Conservation (phyloP, 2,888 invertebrate genomes). For the Nemotelus pantherinus region DNA sequence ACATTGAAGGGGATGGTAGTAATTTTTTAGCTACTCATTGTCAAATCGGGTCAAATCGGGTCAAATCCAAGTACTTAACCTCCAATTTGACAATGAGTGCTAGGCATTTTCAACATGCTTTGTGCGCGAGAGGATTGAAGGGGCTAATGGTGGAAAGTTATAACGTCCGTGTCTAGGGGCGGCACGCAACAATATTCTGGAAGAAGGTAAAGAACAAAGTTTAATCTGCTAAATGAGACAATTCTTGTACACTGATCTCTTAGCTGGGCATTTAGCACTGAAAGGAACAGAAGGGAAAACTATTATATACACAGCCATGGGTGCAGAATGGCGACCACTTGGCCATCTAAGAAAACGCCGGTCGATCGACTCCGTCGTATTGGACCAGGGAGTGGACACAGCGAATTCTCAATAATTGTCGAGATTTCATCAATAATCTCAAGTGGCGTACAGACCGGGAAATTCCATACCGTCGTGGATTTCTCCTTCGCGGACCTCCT, state of each 20-base stretch:
- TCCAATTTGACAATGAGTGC: too few species aligned
- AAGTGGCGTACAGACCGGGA: constrained; percentile 91
- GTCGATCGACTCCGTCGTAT: constrained; percentile 87
- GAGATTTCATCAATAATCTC: constrained; percentile 89
- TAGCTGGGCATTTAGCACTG: constrained; percentile 61
- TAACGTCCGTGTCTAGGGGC: too few species aligned
- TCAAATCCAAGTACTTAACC: too few species aligned
- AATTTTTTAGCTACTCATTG: too few species aligned
- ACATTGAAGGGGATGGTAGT: too few species aligned
- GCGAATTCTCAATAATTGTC: constrained; percentile 82
- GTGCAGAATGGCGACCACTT: constrained; percentile 96
- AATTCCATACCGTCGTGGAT: constrained; percentile 72
- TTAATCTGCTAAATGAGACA: background rate
- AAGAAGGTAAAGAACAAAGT: constrained; percentile 76
- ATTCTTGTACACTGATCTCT: constrained; percentile 27
- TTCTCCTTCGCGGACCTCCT: constrained; percentile 95
- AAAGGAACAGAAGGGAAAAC: constrained; percentile 64
- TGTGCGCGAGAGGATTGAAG: too few species aligned
- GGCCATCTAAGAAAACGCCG: constrained; percentile 91
- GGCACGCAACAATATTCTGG: constrained; percentile 74
- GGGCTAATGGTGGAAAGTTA: too few species aligned
- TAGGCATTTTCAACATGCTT: too few species aligned
- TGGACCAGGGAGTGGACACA: constrained; percentile 82
- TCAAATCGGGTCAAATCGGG: too few species aligned
- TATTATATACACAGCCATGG: constrained; percentile 75